These are phyloP conservation scores for Hirundichthys speculiger DNA, from an alignment of 2,113 vertebrate genomes.

Conservation along the genomic window DNA sequence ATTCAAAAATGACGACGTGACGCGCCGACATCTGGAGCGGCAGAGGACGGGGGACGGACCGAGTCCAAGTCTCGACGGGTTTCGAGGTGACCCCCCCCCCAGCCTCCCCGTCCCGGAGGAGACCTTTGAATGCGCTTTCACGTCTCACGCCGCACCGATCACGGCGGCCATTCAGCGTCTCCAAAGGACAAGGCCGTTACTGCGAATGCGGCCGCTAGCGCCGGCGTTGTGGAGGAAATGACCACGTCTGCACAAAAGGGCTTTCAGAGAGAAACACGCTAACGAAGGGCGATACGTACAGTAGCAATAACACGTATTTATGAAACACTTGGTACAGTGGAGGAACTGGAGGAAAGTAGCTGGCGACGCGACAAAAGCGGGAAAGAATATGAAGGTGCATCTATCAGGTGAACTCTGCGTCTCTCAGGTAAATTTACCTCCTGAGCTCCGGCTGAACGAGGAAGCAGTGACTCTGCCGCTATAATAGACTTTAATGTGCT, in stretches of 20 bases:
- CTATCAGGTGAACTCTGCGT: slow-evolving; percentile 78
- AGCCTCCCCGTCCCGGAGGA: slow-evolving; percentile 53
- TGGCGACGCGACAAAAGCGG: slow-evolving; percentile 55
- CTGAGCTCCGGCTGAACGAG: slow-evolving; percentile 67
- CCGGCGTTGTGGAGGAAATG: slow-evolving; percentile 66
- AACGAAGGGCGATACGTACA: slow-evolving; percentile 34
- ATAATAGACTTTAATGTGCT: slow-evolving; percentile 82
- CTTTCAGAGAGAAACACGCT: slow-evolving; percentile 56
- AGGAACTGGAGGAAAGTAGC: slow-evolving; percentile 60
- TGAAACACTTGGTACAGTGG: slow-evolving; percentile 73
- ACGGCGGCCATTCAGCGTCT: slow-evolving; percentile 51
- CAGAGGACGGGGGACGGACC: neutral
- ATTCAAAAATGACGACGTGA: slow-evolving; percentile 61
- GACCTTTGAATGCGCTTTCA: slow-evolving; percentile 63
- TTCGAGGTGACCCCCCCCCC: too few relatives aligned
- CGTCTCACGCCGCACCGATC: slow-evolving; percentile 65
- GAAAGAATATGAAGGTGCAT: slow-evolving; percentile 72
- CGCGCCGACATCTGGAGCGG: slow-evolving; percentile 33
- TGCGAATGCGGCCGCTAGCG: slow-evolving; percentile 67
- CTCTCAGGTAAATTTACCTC: slow-evolving; percentile 71
- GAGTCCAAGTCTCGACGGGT: too few relatives aligned
- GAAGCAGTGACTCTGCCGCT: slow-evolving; percentile 68
- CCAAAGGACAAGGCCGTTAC: slow-evolving; percentile 62
- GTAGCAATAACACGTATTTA: slow-evolving; percentile 69
- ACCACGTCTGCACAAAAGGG: slow-evolving; percentile 70